Evolutionary conservation across 23 tunicate species (phyloP), one percentile per base, ranked within the genome.

Genomic region (Botrylloides violaceus): DNA sequence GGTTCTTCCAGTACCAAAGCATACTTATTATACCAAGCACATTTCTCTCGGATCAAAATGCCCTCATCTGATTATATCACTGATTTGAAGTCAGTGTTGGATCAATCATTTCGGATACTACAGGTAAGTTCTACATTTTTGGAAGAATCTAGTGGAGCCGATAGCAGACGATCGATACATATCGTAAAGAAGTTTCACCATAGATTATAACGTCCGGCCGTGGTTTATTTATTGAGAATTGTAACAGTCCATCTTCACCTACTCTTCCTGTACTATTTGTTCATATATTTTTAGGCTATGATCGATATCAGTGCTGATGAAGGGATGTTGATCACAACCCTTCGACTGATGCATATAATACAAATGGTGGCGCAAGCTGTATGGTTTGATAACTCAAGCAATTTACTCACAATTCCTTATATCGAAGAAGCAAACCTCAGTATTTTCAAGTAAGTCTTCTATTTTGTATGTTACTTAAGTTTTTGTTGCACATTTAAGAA

Each of bases 311-410:
- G 85, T 35, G 90, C 97, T 20, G 97, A 90, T 29, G 58, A 77
- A 25, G 97, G 97, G n/a, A 84, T 88, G 97, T 34, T 83, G 61
- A 76, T 78, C 43, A 90, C 97, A 65, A 84, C 97, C 66, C 64
- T 90, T 23, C 58, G 97, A 34, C 71, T 78, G 29, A 90, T 83
- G 97, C 97, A 90, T 39, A 36, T 75, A 34, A 78, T 79, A 75
- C 97, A 90, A 75, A 90, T 90, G 97, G 82, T 90, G 71, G 75
- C 97, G 73, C 97, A 90, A 83, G 97, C 90, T 32, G 68, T 81
- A 53, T 90, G 97, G 97, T 80, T 79, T 55, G 74, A 83, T 48
- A 82, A 83, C 64, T 56, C 20, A 19, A 78, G 55, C 58, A 43
- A 62, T 34, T 76, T 90, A 18, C 55, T 83, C 37, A 90, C 75